Percentiles rank a stretch among this genome's conserved stretches.
These are phyloP conservation scores for Emys orbicularis DNA, from an alignment of 2,797 vertebrate genomes.

Conservation along the genomic window DNA sequence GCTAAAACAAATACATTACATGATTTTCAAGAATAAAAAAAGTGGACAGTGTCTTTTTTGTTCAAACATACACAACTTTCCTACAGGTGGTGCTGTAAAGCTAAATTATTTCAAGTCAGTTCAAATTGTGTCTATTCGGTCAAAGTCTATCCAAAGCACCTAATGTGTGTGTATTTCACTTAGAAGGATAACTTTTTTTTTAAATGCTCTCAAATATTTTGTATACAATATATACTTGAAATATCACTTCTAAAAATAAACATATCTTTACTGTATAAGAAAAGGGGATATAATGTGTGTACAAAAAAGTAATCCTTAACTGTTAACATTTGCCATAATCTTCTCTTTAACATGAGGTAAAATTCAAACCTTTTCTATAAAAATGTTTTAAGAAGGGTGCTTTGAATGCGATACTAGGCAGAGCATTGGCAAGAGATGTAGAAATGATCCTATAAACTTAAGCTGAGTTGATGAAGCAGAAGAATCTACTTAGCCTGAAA, in stretches of 20 bases:
- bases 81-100: background rate
- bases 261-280: background rate
- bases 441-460: background rate
- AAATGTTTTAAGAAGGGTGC: background rate
- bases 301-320: background rate
- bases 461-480: background rate
- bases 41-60: background rate
- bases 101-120: background rate
- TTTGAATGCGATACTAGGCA: background rate
- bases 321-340: fast-evolving
- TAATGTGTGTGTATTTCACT: background rate
- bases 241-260: background rate
- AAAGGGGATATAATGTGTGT: fast-evolving
- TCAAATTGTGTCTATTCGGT: background rate
- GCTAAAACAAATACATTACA: background rate
- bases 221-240: fast-evolving
- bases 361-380: background rate
- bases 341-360: fast-evolving
- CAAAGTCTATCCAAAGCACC: background rate
- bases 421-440: background rate
- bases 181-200: no score
- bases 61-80: background rate
- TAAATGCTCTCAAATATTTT: background rate
- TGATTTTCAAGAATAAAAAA: background rate
- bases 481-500: background rate